Percentiles rank a stretch among this genome's conserved stretches.
Conservation (phyloP, 2,797 vertebrate genomes). For the Paramormyrops hopkinsi region DNA sequence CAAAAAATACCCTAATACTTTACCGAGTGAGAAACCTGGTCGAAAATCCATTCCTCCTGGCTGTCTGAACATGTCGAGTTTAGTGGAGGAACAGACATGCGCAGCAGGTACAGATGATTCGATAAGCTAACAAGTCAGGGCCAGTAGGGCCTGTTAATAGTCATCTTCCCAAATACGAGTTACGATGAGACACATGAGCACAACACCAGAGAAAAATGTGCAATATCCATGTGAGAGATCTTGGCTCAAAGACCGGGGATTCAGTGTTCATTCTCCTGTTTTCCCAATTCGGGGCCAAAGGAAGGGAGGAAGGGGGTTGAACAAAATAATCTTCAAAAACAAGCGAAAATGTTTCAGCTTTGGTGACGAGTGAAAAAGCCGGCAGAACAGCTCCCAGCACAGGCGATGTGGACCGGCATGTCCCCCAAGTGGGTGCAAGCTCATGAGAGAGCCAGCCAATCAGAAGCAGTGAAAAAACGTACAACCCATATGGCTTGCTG, state of each 20-base stretch:
- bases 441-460: neutral
- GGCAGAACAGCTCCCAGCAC: neutral
- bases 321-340: neutral
- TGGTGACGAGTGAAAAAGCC: neutral
- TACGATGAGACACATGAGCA: neutral
- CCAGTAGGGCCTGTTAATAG: neutral
- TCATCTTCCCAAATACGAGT: neutral
- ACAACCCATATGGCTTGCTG: neutral
- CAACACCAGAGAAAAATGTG: neutral
- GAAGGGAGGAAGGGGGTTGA: neutral
- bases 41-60: neutral
- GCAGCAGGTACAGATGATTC: neutral
- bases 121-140: neutral
- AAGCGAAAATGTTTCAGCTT: neutral
- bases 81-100: neutral
- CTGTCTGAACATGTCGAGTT: neutral
- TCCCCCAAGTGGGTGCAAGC: neutral
- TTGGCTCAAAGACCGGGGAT: neutral
- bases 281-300: neutral
- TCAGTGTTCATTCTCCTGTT: neutral
- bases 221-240: neutral
- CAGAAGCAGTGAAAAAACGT: neutral
- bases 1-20: neutral
- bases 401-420: neutral
- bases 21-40: neutral